These are phyloP conservation scores for Actenoides hombroni DNA, from an alignment of 2,113 vertebrate genomes.

Conservation along the genomic window DNA sequence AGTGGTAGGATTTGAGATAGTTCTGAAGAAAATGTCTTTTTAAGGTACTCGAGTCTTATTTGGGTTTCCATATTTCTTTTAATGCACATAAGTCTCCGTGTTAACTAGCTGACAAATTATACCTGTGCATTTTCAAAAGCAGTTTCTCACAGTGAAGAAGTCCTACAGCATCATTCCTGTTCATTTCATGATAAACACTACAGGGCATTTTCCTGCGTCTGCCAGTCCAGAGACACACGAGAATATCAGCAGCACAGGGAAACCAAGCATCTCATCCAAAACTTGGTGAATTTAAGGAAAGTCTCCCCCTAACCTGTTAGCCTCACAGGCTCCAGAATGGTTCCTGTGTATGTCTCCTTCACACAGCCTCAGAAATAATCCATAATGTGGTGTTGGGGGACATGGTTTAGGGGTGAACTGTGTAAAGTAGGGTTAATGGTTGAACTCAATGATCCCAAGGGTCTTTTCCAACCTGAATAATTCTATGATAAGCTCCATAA, in stretches of 20 bases:
- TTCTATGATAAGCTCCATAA: neutral
- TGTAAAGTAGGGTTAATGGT: too few species aligned
- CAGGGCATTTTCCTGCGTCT: neutral
- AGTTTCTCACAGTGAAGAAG: neutral
- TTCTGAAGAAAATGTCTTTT: neutral
- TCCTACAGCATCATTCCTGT: neutral
- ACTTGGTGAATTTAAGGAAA: neutral
- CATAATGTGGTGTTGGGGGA: too few species aligned
- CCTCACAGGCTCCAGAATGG: neutral
- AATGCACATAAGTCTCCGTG: neutral
- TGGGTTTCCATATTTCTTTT: neutral
- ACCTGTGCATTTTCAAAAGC: neutral
- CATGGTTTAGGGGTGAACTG: too few species aligned
- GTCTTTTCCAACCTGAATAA: too few species aligned
- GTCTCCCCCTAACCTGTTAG: neutral
- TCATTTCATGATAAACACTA: neutral
- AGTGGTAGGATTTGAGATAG: neutral
- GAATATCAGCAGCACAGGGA: neutral
- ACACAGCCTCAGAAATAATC: neutral
- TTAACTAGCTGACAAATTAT: neutral
- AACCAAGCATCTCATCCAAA: fast-evolving
- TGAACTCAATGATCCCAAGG: too few species aligned
- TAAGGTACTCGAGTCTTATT: neutral
- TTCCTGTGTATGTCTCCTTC: neutral
- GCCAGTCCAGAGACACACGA: neutral